A percentile compares a stretch with the other conserved stretches of the same genome.
phyloP scores from a whole-genome alignment of 2,797 vertebrate genomes.

The Microctenopoma lineatum region DNA sequence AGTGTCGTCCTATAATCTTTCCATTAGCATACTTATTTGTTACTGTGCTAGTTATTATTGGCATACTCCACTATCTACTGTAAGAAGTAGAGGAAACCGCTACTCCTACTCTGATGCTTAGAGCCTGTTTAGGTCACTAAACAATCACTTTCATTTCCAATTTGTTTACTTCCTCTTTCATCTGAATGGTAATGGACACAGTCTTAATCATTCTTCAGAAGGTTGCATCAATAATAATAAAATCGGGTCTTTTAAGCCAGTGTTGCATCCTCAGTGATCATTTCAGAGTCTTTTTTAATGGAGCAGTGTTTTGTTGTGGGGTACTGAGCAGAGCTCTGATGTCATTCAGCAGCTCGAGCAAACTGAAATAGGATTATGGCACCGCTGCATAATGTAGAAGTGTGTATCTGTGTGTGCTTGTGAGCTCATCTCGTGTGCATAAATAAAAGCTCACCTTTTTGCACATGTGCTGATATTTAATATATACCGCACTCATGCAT shows the following conservation, averaged over 20 bases:
- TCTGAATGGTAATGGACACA: constrained; percentile 55
- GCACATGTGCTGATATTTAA: constrained; percentile 20
- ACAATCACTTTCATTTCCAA: constrained; percentile 26
- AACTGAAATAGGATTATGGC: constrained; percentile 35
- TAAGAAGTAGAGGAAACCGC: constrained; percentile 21
- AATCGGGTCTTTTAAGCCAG: constrained; percentile 29
- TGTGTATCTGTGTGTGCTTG: constrained; percentile 2
- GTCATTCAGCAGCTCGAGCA: constrained; percentile 42
- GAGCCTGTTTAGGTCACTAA: constrained; percentile 22
- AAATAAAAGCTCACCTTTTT: constrained; percentile 27
- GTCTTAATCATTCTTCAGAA: constrained; percentile 21
- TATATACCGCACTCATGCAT: constrained; percentile 44
- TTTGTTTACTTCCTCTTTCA: constrained; percentile 50
- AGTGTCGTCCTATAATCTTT: constrained; percentile 9
- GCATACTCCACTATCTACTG: constrained; percentile 13
- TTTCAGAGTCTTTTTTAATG: constrained; percentile 35
- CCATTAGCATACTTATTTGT: constrained; percentile 20
- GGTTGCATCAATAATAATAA: constrained; percentile 32
- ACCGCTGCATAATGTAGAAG: constrained; percentile 35
- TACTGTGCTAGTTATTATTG: constrained; percentile 9
- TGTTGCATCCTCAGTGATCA: constrained; percentile 39
- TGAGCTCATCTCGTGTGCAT: constrained; percentile 9
- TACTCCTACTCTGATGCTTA: constrained; percentile 16
- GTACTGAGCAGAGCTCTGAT: constrained; percentile 45
- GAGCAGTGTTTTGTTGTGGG: constrained; percentile 20